These are phyloP conservation scores for Hippocampus mohnikei DNA, from an alignment of 2,113 vertebrate species.

Conservation along the genomic window DNA sequence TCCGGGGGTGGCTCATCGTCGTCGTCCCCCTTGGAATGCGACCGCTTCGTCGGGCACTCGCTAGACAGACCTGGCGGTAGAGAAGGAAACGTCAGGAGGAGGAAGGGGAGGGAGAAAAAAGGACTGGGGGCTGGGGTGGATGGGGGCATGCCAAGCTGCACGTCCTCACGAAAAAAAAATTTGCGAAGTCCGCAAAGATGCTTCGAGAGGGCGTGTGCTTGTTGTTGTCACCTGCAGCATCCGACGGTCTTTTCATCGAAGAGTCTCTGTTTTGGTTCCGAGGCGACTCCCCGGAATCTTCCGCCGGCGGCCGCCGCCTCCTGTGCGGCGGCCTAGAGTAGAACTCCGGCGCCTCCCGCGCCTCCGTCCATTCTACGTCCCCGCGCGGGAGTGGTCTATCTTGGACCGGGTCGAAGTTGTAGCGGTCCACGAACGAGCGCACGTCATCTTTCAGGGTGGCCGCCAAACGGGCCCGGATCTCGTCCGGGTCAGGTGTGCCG, in stretches of 20 bases:
- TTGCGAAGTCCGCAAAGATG: background rate
- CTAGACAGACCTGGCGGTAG: constrained; percentile 36
- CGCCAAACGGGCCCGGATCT: constrained; percentile 69
- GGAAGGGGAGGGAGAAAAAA: background rate
- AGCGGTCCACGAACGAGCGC: constrained; percentile 71
- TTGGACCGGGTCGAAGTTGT: constrained; percentile 83
- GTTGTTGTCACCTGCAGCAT: constrained; percentile 52
- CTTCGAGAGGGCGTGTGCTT: background rate
- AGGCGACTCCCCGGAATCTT: background rate
- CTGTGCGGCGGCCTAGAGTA: constrained; percentile 77
- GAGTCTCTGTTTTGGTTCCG: background rate
- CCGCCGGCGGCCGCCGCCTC: constrained; percentile 6
- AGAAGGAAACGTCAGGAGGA: background rate
- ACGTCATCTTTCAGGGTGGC: constrained; percentile 66
- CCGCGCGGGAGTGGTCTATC: constrained; percentile 77
- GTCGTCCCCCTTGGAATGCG: constrained; percentile 75
- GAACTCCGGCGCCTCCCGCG: constrained; percentile 81
- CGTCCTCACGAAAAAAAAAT: background rate
- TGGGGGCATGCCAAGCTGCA: background rate
- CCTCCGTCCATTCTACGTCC: constrained; percentile 80
- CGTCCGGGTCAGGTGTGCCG: constrained; percentile 79
- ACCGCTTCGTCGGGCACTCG: constrained; percentile 77
- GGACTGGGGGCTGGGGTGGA: background rate
- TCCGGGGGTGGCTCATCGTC: constrained; percentile 45
- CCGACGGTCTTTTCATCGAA: constrained; percentile 75